These are phyloP conservation scores for Galaxias olidus DNA, from an alignment of 2,797 vertebrate species.

Conservation along the genomic window DNA sequence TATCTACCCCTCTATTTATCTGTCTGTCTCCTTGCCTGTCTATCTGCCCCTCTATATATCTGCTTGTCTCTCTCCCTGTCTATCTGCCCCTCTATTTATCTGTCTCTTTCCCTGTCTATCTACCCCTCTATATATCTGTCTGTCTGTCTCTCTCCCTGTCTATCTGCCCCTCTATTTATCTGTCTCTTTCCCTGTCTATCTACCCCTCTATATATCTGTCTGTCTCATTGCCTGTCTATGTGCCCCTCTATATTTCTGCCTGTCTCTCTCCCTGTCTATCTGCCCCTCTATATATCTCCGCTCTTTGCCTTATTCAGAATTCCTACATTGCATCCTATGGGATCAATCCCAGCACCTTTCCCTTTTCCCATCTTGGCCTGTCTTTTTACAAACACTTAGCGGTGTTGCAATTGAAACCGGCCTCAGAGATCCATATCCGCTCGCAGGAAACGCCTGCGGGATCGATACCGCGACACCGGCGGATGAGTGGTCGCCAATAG, in stretches of 20 bases:
- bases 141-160: background rate
- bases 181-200: conserved; percentile 10
- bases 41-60: too few relatives aligned
- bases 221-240: too few relatives aligned
- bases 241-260: background rate
- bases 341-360: too few relatives aligned
- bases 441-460: background rate
- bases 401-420: background rate
- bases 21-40: background rate
- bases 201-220: too few relatives aligned
- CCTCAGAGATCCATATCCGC: conserved; percentile 3
- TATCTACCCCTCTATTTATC: too few relatives aligned
- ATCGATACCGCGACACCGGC: background rate
- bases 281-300: too few relatives aligned
- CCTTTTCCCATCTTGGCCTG: too few relatives aligned
- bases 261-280: too few relatives aligned
- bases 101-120: background rate
- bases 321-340: too few relatives aligned
- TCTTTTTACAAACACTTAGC: background rate
- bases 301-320: too few relatives aligned
- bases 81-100: background rate
- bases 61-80: background rate
- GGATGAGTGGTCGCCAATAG: background rate
- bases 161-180: background rate
- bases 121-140: background rate